These are phyloP conservation scores for Discoglossus pictus DNA, from an alignment of 2,797 vertebrate genomes.

Conservation along the genomic window DNA sequence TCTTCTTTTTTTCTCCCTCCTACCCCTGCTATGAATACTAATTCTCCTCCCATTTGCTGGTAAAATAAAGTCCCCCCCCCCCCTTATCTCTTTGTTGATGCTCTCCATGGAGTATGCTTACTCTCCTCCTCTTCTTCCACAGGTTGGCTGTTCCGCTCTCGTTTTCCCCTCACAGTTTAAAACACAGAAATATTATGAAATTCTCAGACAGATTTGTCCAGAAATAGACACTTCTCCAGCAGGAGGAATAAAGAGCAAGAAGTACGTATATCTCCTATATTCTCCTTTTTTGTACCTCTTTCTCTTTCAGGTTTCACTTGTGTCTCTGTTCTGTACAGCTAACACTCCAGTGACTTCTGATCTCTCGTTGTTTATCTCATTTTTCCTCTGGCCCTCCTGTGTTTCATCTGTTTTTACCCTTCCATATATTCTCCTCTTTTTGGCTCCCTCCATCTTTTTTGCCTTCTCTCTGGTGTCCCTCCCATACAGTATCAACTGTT, in stretches of 20 bases:
- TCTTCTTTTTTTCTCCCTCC: too few species aligned
- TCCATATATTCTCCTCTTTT: too few species aligned
- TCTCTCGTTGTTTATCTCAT: too few species aligned
- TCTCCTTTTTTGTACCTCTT: background rate
- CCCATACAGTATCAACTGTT: too few species aligned
- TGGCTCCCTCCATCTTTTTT: background rate
- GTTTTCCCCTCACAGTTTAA: slow-evolving; percentile 85
- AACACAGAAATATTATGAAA: slow-evolving; percentile 84
- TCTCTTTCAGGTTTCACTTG: too few species aligned
- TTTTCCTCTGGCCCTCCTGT: too few species aligned
- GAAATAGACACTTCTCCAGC: slow-evolving; percentile 79
- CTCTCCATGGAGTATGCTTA: too few species aligned
- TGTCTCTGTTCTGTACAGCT: background rate
- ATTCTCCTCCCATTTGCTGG: too few species aligned
- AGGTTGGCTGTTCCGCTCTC: slow-evolving; percentile 90
- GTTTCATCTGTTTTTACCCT: background rate
- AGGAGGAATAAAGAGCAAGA: slow-evolving; percentile 80
- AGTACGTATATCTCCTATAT: slow-evolving; percentile 65
- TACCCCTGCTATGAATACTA: too few species aligned
- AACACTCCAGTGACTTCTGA: too few species aligned
- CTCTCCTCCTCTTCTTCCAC: slow-evolving; percentile 50
- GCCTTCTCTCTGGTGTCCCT: background rate
- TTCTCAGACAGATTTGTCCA: slow-evolving; percentile 84
- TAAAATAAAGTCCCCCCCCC: too few species aligned
- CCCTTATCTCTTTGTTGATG: too few species aligned